Evolutionary conservation across 2,113 vertebrate species (phyloP).

Genomic region (Phylloscopus whistleri): DNA sequence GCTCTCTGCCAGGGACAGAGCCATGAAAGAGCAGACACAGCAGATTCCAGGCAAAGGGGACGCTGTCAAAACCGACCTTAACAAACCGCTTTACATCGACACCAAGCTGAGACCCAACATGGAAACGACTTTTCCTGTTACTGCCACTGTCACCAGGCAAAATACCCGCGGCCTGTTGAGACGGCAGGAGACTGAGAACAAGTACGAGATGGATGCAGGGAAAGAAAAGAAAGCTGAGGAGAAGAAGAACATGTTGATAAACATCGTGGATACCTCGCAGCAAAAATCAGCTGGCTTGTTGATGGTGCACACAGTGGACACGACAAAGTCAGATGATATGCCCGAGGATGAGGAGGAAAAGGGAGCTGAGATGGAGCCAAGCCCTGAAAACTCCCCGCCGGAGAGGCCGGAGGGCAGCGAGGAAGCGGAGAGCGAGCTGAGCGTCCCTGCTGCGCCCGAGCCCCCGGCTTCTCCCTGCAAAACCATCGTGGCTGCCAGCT

Average conservation of each 20-base stretch:
- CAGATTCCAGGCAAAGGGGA: constrained; percentile 83
- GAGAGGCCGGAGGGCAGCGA: constrained; percentile 77
- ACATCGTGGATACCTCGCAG: constrained; percentile 81
- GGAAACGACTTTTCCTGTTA: constrained; percentile 80
- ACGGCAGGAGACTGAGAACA: constrained; percentile 87
- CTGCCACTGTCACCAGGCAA: constrained; percentile 75
- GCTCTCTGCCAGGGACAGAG: constrained; percentile 89
- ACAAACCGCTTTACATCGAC: constrained; percentile 94
- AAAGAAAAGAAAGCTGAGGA: constrained; percentile 82
- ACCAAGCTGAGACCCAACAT: constrained; percentile 90
- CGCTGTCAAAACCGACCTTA: constrained; percentile 88
- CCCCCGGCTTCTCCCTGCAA: constrained; percentile 73
- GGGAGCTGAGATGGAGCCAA: constrained; percentile 12
- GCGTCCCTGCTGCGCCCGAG: constrained; percentile 60
- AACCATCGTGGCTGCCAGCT: constrained; percentile 81
- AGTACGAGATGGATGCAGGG: constrained; percentile 78
- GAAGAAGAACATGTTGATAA: constrained; percentile 83
- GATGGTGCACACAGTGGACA: constrained; percentile 90
- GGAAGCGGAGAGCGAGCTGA: constrained; percentile 67
- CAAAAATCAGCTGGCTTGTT: constrained; percentile 87
- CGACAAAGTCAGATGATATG: constrained; percentile 52
- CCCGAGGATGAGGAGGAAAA: constrained; percentile 74
- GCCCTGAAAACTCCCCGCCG: constrained; percentile 65
- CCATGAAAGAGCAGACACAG: constrained; percentile 89
- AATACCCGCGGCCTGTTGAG: constrained; percentile 77